Percentiles rank a stretch among this genome's conserved stretches.
These are phyloP conservation scores for Meteorus colon DNA, from an alignment of 2,888 invertebrate genomes.

Conservation along the genomic window DNA sequence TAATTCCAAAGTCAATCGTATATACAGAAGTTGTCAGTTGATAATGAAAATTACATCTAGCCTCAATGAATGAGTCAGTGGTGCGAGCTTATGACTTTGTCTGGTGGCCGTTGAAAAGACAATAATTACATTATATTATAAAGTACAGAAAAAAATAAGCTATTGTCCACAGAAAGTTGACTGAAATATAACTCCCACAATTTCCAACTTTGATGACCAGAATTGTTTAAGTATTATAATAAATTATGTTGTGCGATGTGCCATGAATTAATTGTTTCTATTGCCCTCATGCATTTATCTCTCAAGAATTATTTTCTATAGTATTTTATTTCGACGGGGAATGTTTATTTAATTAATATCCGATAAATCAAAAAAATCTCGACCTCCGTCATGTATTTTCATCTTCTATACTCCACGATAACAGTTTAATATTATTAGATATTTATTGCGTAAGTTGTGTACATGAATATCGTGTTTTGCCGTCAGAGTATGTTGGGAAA, in stretches of 20 bases:
- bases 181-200: conserved; percentile 27
- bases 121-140: conserved; percentile 37
- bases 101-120: conserved; percentile 24
- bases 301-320: background rate
- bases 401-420: conserved; percentile 11
- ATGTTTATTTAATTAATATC: conserved; percentile 6
- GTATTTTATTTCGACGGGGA: background rate
- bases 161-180: conserved; percentile 11
- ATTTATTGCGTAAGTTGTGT: background rate
- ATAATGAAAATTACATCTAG: conserved; percentile 1
- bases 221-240: conserved; percentile 23
- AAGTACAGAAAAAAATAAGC: conserved; percentile 8
- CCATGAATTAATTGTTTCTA: background rate
- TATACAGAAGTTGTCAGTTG: background rate
- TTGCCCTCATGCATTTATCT: background rate
- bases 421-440: background rate
- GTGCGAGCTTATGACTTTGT: background rate
- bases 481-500: background rate
- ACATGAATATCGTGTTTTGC: background rate
- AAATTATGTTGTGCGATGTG: conserved; percentile 29
- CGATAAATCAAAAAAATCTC: conserved; percentile 20
- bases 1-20: conserved; percentile 17
- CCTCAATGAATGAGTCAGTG: background rate
- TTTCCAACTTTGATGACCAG: background rate
- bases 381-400: conserved; percentile 20